A percentile compares a stretch with the other conserved stretches of the same genome.
Evolutionary conservation across 2,113 vertebrate species (phyloP).

Genomic region (Clarias gariepinus): DNA sequence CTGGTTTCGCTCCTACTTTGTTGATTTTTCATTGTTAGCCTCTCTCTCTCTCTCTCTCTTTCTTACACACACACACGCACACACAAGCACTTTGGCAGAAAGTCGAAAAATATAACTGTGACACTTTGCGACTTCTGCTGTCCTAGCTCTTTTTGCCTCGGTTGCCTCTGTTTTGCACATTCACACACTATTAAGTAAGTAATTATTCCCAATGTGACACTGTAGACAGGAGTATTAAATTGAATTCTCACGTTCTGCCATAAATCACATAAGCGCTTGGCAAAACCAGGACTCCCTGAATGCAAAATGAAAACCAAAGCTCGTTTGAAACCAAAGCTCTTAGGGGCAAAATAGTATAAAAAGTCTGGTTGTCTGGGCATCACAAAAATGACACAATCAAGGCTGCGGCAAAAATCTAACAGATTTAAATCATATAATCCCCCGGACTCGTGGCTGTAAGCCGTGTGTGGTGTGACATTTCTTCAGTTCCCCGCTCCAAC

Average conservation of each 20-base stretch:
- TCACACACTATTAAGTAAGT: slow-evolving; percentile 48
- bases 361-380: background rate
- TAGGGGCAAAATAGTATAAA: background rate
- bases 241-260: slow-evolving; percentile 26
- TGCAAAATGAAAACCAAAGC: slow-evolving; percentile 7
- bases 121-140: slow-evolving; percentile 15
- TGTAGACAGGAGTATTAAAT: slow-evolving; percentile 40
- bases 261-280: slow-evolving; percentile 34
- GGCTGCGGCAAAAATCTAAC: background rate
- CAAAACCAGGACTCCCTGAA: slow-evolving; percentile 18
- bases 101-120: slow-evolving; percentile 2
- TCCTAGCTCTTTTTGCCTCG: slow-evolving; percentile 21
- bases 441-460: background rate
- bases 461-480: background rate
- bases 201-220: slow-evolving; percentile 40
- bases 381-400: background rate
- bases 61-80: background rate
- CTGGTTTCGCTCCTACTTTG: slow-evolving; percentile 21
- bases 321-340: slow-evolving; percentile 1
- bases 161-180: slow-evolving; percentile 27
- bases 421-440: background rate
- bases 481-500: background rate
- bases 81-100: background rate
- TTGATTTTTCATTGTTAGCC: background rate
- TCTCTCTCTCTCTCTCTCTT: background rate